Evolutionary conservation across 2,888 invertebrate species (phyloP).

Genomic region (Galerucella pusilla): DNA sequence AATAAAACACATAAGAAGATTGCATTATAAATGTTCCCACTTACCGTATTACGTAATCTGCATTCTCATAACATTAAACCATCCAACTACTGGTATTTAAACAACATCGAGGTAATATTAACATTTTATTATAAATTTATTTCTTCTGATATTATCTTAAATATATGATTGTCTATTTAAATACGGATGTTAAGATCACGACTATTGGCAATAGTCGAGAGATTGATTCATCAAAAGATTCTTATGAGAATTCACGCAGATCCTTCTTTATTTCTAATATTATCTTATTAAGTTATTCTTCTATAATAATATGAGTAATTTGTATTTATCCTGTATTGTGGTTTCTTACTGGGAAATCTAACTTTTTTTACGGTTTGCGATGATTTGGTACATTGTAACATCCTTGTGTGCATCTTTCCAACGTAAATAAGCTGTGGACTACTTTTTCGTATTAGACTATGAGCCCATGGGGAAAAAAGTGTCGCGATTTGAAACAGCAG

Average conservation of each 20-base stretch:
- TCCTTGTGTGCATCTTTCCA: not conserved
- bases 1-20: slow-evolving; percentile 17
- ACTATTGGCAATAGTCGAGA: slow-evolving; percentile 25
- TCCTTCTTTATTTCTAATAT: not conserved
- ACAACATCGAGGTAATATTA: slow-evolving; percentile 47
- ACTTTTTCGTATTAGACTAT: no score
- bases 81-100: slow-evolving; percentile 51
- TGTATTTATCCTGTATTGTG: slow-evolving; percentile 2
- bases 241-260: not conserved
- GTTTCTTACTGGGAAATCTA: not conserved
- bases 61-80: slow-evolving; percentile 32
- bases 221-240: slow-evolving; percentile 28
- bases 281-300: not conserved
- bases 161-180: slow-evolving; percentile 20
- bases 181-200: slow-evolving; percentile 44
- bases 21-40: slow-evolving; percentile 20
- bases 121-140: slow-evolving; percentile 46
- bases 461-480: no score
- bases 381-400: not conserved
- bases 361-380: not conserved
- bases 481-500: no score
- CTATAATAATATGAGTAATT: not conserved
- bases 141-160: slow-evolving; percentile 34
- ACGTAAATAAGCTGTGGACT: not conserved
- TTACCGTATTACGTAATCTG: slow-evolving; percentile 28